Percentiles rank a stretch among this genome's conserved stretches.
phyloP scores from a whole-genome alignment of 2,113 vertebrate genomes.

The Hippocampus abdominalis region DNA sequence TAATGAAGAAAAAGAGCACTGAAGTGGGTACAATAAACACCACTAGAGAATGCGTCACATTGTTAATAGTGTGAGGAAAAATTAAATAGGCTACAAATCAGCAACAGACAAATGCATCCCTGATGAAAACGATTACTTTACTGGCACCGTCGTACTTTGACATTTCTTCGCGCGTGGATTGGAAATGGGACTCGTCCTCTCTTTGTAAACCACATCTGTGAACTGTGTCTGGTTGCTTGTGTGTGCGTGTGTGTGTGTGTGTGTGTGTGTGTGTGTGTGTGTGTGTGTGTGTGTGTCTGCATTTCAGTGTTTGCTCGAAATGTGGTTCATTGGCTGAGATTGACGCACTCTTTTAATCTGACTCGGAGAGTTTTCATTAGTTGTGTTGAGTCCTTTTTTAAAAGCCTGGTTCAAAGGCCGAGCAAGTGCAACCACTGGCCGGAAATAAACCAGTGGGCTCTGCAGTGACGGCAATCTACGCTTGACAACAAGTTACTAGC shows the following conservation, averaged over 20 bases:
- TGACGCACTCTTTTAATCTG: slow-evolving; percentile 75
- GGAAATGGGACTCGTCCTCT: slow-evolving; percentile 40
- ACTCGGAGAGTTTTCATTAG: slow-evolving; percentile 75
- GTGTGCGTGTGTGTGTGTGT: slow-evolving; percentile 27
- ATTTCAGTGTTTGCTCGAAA: slow-evolving; percentile 58
- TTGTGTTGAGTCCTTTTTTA: slow-evolving; percentile 75
- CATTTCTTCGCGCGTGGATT: slow-evolving; percentile 5
- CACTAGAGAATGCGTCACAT: slow-evolving; percentile 44
- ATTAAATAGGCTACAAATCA: slow-evolving; percentile 10
- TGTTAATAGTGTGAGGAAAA: slow-evolving; percentile 25
- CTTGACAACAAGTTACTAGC: slow-evolving; percentile 34
- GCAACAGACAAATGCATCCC: slow-evolving; percentile 3
- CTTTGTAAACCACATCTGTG: slow-evolving; percentile 72
- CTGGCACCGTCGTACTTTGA: slow-evolving; percentile 14
- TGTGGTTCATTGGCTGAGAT: slow-evolving; percentile 64
- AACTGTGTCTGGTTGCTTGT: slow-evolving; percentile 11
- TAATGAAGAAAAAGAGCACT: slow-evolving; percentile 56
- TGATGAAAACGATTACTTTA: slow-evolving; percentile 16
- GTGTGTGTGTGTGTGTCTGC: slow-evolving; percentile 22
- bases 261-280: slow-evolving; percentile 29
- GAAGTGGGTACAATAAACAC: slow-evolving; percentile 67
- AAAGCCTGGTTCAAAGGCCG: slow-evolving; percentile 70
- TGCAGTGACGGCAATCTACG: slow-evolving; percentile 40
- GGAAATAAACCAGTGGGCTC: slow-evolving; percentile 68
- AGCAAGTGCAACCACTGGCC: slow-evolving; percentile 74